Conservation (phyloP, 35 echinoderm and acorn worm species). For the Diadema setosum region DNA sequence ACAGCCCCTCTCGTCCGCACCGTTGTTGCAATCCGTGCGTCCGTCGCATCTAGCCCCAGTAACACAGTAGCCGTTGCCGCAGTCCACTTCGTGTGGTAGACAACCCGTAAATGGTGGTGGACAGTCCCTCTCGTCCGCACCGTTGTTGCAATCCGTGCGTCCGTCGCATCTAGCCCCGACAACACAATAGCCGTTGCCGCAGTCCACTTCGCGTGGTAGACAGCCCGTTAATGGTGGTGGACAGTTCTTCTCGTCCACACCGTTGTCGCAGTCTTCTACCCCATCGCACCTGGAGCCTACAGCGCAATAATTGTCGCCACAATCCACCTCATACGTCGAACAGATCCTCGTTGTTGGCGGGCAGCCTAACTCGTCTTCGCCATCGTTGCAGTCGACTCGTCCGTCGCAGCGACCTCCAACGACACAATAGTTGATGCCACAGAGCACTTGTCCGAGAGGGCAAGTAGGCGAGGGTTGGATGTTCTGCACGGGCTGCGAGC, state of each 20-base stretch:
- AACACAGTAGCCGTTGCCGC: background rate
- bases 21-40: background rate
- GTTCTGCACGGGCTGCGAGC: background rate
- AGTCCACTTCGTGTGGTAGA: background rate
- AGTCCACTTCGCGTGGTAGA: background rate
- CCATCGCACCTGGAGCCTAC: background rate
- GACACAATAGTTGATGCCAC: background rate
- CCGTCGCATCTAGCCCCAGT: background rate
- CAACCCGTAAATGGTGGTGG: background rate
- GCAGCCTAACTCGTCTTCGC: background rate
- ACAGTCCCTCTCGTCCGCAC: background rate
- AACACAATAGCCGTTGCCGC: background rate
- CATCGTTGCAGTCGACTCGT: background rate
- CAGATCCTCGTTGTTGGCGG: background rate
- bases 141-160: background rate
- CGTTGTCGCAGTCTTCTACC: background rate
- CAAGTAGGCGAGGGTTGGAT: background rate
- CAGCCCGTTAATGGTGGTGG: background rate
- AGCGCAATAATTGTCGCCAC: background rate
- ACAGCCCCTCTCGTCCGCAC: background rate
- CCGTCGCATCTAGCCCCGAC: background rate
- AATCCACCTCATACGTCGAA: background rate
- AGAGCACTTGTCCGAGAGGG: background rate
- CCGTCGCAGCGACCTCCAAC: background rate
- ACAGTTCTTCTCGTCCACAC: background rate